These are phyloP conservation scores for Phenacoccus solenopsis DNA, from an alignment of 1,140 invertebrate genomes.

Conservation along the genomic window DNA sequence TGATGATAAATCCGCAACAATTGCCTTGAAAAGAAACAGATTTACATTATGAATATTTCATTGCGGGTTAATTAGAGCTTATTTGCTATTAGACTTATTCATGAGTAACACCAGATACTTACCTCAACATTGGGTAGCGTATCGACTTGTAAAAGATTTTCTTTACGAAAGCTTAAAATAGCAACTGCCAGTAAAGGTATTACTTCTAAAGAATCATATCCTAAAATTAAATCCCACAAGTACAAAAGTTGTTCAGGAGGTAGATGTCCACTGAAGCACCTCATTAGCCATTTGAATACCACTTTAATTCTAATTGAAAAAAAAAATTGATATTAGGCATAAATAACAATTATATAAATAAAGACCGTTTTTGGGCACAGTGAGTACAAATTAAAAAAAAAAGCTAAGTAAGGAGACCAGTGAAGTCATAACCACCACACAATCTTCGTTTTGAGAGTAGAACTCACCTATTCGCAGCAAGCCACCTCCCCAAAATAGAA, in stretches of 20 bases:
- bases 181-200: slow-evolving; percentile 72
- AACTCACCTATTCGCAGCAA: no score
- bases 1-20: slow-evolving; percentile 79
- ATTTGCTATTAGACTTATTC: no score
- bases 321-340: slow-evolving; percentile 19
- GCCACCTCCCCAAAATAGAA: no score
- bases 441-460: no score
- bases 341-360: no score
- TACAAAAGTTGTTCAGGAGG: slow-evolving; percentile 80
- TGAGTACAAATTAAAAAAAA: no score
- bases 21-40: slow-evolving; percentile 43
- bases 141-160: slow-evolving; percentile 80
- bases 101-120: no score
- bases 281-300: slow-evolving; percentile 91
- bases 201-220: slow-evolving; percentile 82
- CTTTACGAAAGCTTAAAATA: slow-evolving; percentile 82
- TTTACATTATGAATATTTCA: background rate
- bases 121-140: slow-evolving; percentile 71
- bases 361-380: no score
- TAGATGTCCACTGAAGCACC: slow-evolving; percentile 85
- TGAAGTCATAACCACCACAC: no score
- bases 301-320: slow-evolving; percentile 57
- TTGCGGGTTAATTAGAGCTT: no score
- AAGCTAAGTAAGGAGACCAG: no score
- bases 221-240: slow-evolving; percentile 84